These are phyloP conservation scores for Vanacampus margaritifer DNA, from an alignment of 2,113 vertebrate genomes.

Conservation along the genomic window DNA sequence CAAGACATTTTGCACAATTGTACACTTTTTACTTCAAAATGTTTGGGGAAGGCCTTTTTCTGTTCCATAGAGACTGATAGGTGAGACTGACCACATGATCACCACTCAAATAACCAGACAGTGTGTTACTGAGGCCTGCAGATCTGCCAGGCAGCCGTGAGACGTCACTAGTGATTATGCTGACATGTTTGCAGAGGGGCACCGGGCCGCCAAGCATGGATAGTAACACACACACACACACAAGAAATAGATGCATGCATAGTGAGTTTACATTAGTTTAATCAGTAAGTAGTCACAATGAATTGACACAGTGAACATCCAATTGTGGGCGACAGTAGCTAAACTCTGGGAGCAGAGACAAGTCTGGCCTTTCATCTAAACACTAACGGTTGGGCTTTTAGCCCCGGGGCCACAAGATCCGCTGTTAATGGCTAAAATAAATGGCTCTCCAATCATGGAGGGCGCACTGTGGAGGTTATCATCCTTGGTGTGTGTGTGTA, in stretches of 20 bases:
- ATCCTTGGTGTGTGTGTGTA: slow-evolving; percentile 35
- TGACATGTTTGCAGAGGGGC: slow-evolving; percentile 55
- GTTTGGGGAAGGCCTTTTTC: neutral
- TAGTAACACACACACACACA: slow-evolving; percentile 11
- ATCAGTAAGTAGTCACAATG: neutral
- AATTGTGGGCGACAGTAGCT: slow-evolving; percentile 44
- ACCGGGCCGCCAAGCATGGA: slow-evolving; percentile 14
- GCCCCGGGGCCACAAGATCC: slow-evolving; percentile 50
- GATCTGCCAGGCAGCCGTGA: slow-evolving; percentile 37
- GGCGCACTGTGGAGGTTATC: slow-evolving; percentile 64
- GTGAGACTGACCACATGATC: slow-evolving; percentile 18
- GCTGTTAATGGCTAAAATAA: slow-evolving; percentile 64
- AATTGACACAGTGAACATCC: slow-evolving; percentile 7
- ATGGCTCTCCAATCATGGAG: slow-evolving; percentile 52
- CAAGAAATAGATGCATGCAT: slow-evolving; percentile 5
- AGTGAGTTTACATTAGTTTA: slow-evolving; percentile 4
- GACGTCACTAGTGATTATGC: slow-evolving; percentile 46
- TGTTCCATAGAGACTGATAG: neutral
- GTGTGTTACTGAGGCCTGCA: slow-evolving; percentile 37
- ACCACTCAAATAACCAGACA: slow-evolving; percentile 21
- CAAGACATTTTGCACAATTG: neutral
- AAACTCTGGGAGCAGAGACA: slow-evolving; percentile 26
- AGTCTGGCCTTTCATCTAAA: slow-evolving; percentile 47
- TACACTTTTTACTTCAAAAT: neutral
- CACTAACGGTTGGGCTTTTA: slow-evolving; percentile 52